Percentiles rank a stretch among this genome's conserved stretches.
Conservation (phyloP, 2,113 vertebrate species). For the Centropus unirufus region DNA sequence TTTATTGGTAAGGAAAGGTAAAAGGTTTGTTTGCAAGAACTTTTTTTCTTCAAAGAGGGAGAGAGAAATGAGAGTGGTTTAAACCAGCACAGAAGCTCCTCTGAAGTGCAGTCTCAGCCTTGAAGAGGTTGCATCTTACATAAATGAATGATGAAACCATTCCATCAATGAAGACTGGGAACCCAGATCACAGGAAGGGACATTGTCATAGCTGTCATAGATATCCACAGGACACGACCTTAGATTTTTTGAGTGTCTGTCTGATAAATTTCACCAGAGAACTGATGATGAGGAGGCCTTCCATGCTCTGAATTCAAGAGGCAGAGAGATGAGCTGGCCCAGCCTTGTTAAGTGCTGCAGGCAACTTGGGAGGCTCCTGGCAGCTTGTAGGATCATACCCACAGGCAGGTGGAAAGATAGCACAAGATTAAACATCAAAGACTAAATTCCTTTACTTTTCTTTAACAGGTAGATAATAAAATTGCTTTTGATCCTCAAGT, state of each 20-base stretch:
- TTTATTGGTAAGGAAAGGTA: background rate
- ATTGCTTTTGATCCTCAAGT: constrained; percentile 20
- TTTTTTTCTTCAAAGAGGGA: background rate
- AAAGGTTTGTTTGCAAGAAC: background rate
- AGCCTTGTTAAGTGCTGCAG: background rate
- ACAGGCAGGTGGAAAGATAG: background rate
- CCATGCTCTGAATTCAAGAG: background rate
- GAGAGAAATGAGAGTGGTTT: background rate
- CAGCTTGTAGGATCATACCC: background rate
- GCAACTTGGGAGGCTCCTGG: background rate
- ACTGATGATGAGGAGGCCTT: background rate
- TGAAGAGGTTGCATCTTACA: background rate
- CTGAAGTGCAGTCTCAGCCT: background rate
- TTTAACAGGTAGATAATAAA: background rate
- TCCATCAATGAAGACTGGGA: background rate
- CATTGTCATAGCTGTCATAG: background rate
- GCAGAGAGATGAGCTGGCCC: background rate
- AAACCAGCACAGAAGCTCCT: background rate
- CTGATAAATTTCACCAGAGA: background rate
- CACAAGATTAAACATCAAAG: background rate
- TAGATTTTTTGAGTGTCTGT: background rate
- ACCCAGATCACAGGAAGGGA: background rate
- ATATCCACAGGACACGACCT: background rate
- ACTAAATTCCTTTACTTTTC: background rate
- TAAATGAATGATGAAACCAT: background rate